phyloP scores from a whole-genome alignment of 2,888 invertebrate genomes.

The Ectobius pallidus region DNA sequence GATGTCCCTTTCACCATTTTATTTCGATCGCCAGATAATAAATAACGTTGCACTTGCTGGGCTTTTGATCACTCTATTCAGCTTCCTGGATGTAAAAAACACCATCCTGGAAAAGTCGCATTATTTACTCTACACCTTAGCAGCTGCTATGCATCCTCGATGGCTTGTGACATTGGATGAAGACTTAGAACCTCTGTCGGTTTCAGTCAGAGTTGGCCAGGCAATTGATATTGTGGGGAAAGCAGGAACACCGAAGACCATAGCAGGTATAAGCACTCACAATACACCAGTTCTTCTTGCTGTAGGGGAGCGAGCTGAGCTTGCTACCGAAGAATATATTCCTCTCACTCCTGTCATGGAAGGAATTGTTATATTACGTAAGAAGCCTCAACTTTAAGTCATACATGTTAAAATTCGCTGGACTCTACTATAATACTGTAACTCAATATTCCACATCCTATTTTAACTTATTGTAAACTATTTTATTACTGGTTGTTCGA shows the following conservation, averaged over 20 bases:
- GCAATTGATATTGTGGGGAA: slow-evolving; percentile 99
- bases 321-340: slow-evolving; percentile 92
- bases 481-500: too few species aligned
- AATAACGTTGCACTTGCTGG: slow-evolving; percentile 97
- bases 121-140: too few species aligned
- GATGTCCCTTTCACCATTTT: slow-evolving; percentile 93
- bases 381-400: too few species aligned
- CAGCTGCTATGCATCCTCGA: too few species aligned
- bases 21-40: slow-evolving; percentile 93
- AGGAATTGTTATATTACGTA: slow-evolving; percentile 94
- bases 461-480: too few species aligned
- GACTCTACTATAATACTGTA: too few species aligned
- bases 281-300: slow-evolving; percentile 97
- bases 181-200: too few species aligned
- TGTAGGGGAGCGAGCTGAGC: slow-evolving; percentile 88
- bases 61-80: slow-evolving; percentile 88
- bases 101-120: too few species aligned
- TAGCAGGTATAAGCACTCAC: slow-evolving; percentile 99
- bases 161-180: too few species aligned
- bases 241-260: slow-evolving; percentile 99
- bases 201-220: too few species aligned
- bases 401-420: too few species aligned
- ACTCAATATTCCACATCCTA: too few species aligned
- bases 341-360: slow-evolving; percentile 97
- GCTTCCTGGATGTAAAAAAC: slow-evolving; percentile 92